Conservation (phyloP, 2,797 vertebrate species). For the Numenius phaeopus region DNA sequence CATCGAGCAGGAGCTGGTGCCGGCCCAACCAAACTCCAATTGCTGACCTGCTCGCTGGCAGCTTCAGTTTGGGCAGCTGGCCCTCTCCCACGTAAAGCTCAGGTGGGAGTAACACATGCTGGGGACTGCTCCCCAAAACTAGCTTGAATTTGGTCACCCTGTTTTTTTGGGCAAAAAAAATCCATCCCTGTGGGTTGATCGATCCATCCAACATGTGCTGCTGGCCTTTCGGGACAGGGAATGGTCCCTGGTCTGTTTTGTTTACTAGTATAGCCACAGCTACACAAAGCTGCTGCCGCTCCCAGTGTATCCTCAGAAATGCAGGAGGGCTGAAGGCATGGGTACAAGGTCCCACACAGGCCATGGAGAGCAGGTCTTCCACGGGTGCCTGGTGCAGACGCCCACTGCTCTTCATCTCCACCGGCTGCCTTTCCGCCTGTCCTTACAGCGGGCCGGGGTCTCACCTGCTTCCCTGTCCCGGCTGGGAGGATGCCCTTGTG, state of each 20-base stretch:
- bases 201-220: neutral
- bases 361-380: neutral
- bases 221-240: neutral
- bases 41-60: neutral
- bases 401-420: neutral
- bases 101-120: neutral
- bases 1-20: neutral
- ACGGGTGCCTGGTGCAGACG: neutral
- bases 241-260: neutral
- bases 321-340: rapidly evolving
- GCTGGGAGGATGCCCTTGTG: neutral
- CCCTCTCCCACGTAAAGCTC: neutral
- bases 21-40: neutral
- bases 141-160: neutral
- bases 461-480: rapidly evolving
- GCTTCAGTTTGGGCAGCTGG: neutral
- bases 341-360: neutral
- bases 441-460: neutral
- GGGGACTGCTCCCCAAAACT: neutral
- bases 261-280: neutral
- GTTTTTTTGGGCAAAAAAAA: rapidly evolving
- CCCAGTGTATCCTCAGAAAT: rapidly evolving
- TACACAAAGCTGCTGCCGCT: neutral
- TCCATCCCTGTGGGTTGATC: neutral
- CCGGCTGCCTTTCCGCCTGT: neutral